Evolutionary conservation across 2,797 vertebrate species (phyloP).

Genomic region (Pseudochirops corinnae): DNA sequence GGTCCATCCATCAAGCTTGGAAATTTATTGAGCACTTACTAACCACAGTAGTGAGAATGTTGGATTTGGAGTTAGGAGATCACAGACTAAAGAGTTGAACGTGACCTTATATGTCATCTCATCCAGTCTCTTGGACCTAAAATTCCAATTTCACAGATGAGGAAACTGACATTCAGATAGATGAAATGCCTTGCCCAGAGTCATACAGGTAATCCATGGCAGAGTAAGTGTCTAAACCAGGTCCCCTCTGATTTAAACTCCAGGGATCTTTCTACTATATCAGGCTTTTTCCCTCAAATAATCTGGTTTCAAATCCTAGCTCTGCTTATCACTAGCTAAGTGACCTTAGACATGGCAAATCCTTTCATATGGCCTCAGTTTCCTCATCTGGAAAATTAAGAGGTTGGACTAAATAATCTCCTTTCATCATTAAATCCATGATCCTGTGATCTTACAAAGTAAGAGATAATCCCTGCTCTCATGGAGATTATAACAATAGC

Average conservation of each 20-base stretch:
- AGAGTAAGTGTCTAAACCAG: background rate
- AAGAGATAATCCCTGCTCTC: background rate
- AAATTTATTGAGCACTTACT: background rate
- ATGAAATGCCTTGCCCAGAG: background rate
- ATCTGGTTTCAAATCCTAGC: background rate
- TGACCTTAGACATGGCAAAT: background rate
- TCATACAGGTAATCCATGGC: background rate
- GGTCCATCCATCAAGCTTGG: background rate
- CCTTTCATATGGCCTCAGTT: background rate
- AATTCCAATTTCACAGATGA: background rate
- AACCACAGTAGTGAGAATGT: background rate
- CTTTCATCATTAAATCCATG: background rate
- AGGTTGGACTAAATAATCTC: background rate
- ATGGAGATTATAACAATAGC: constrained; percentile 16
- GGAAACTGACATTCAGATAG: background rate
- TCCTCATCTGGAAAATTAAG: background rate
- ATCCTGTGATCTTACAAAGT: background rate
- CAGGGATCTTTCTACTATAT: background rate
- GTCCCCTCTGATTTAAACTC: background rate
- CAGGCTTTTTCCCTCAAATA: background rate
- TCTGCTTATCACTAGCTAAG: background rate
- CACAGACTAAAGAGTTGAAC: background rate
- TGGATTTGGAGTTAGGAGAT: background rate
- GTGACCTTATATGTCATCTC: background rate
- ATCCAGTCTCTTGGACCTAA: background rate